Conservation (phyloP, 2,888 invertebrate species). For the Hydraecia micacea region DNA sequence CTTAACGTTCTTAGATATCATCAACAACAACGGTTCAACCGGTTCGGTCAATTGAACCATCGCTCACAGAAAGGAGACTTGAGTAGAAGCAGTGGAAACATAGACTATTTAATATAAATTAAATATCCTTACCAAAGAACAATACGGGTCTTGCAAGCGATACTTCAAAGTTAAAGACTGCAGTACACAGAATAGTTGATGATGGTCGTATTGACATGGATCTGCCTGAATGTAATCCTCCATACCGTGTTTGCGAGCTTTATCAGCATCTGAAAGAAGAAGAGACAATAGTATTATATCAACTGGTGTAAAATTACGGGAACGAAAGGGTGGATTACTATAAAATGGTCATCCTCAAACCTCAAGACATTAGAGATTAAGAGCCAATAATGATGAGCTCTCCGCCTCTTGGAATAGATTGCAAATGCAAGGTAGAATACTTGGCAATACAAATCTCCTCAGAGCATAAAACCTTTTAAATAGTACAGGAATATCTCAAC, state of each 20-base stretch:
- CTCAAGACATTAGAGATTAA: too few relatives aligned
- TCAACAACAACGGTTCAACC: background rate
- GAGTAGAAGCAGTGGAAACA: background rate
- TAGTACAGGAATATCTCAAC: background rate
- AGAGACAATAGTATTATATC: background rate
- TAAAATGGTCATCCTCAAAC: background rate
- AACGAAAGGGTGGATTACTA: background rate
- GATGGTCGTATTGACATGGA: conserved; percentile 99
- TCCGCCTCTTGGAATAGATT: too few relatives aligned
- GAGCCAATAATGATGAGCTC: background rate
- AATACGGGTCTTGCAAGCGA: conserved; percentile 99
- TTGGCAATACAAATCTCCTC: background rate
- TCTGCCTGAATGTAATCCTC: conserved; percentile 99
- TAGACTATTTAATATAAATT: background rate
- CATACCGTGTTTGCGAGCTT: conserved; percentile 99
- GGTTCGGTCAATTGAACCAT: background rate
- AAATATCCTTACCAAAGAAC: conserved; percentile 94
- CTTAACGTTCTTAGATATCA: too few relatives aligned
- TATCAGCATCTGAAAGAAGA: conserved; percentile 94
- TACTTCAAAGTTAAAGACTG: conserved; percentile 98
- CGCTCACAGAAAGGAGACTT: background rate
- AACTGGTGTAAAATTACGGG: background rate
- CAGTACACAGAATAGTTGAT: conserved; percentile 96
- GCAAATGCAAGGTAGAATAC: background rate
- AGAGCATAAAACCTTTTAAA: background rate